Base-by-base conservation (phyloP, 92 coral and sea anemone genomes). In the Phymanthus crucifer region DNA sequence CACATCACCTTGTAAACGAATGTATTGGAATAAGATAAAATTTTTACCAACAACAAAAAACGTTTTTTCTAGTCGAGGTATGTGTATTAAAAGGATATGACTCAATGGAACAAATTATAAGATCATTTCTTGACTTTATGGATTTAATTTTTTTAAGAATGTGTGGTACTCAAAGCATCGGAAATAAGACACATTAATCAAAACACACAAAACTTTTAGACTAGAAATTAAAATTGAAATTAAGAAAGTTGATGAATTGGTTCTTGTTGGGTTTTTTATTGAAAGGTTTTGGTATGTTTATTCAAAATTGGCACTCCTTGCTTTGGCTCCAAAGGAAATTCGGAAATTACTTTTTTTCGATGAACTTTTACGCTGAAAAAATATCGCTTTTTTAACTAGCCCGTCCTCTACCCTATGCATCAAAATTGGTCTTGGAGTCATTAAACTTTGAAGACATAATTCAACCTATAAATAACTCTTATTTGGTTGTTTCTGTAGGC, bases 401-500 rank as follows among this genome's bases (percentile, higher is more conserved):
- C 6, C 27, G 21, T 54, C 27, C 27, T 0, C 18, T 2, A 13
- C 18, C 26, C 3, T 13, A 8, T 9, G 29, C 10, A 6, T 11
- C 66, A 7, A 29, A n/a, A 24, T 21, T 24, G 21, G n/a, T 6
- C 23, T 61, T 61, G 3, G 23, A 1, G 3, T 61, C 19, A 61
- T 61, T 61, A 61, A 61, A 61, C 34, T 61, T 61, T 61, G 19
- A 34, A 61, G 68, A 11, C 68, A 61, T 7, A 27, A 11, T 57
- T 24, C 13, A 61, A 61, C 6, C 68, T 27, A 61, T 72, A n/a
- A 48, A 13, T 31, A 26, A 13, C 38, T 72, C 29, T 74, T 47
- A 74, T 74, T 47, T 6, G 78, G 78, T 47, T 74, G 78, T 74
- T 74, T 48, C 26, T 31, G 21, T 50, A 18, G 57, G 8, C n/a